Conservation (phyloP, 2,113 vertebrate genomes). For the Zingel zingel region DNA sequence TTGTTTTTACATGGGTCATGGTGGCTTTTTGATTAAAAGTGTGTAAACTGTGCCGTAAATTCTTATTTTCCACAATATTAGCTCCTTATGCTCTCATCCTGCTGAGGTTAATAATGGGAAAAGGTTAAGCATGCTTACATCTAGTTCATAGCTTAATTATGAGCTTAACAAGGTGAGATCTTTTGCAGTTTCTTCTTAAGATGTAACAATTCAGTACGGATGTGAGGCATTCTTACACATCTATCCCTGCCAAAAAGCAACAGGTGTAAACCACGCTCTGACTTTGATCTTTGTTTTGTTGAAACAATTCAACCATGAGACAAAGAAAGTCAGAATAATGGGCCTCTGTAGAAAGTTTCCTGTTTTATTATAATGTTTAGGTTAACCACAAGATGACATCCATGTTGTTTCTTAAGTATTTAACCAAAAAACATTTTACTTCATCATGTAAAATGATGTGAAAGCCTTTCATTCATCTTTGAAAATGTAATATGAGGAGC, state of each 20-base stretch:
- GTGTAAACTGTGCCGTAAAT: constrained; percentile 1
- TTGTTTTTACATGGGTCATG: constrained; percentile 16
- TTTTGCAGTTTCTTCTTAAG: constrained; percentile 23
- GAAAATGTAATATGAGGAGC: constrained; percentile 3
- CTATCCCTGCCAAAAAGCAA: constrained; percentile 42
- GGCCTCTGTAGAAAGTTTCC: constrained; percentile 1
- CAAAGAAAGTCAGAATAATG: constrained; percentile 18
- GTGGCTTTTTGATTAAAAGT: constrained; percentile 18
- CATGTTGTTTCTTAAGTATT: constrained; percentile 7
- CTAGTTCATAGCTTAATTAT: constrained; percentile 7
- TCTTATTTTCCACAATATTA: constrained; percentile 2
- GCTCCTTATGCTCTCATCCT: constrained; percentile 4
- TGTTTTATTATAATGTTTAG: constrained; percentile 34
- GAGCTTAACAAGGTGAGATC: constrained; percentile 15
- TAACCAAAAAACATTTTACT: constrained; percentile 20
- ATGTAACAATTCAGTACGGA: constrained; percentile 50
- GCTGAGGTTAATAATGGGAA: constrained; percentile 18
- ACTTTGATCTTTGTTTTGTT: constrained; percentile 63
- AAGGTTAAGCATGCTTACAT: constrained; percentile 10
- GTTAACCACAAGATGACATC: constrained; percentile 34
- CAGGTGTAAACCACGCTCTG: constrained; percentile 68
- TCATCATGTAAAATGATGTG: constrained; percentile 17
- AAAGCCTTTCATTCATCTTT: constrained; percentile 22
- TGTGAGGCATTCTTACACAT: constrained; percentile 32
- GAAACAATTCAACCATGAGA: constrained; percentile 36